Base-by-base conservation (phyloP, 2,113 vertebrate species). In the Rhipidura dahli region DNA sequence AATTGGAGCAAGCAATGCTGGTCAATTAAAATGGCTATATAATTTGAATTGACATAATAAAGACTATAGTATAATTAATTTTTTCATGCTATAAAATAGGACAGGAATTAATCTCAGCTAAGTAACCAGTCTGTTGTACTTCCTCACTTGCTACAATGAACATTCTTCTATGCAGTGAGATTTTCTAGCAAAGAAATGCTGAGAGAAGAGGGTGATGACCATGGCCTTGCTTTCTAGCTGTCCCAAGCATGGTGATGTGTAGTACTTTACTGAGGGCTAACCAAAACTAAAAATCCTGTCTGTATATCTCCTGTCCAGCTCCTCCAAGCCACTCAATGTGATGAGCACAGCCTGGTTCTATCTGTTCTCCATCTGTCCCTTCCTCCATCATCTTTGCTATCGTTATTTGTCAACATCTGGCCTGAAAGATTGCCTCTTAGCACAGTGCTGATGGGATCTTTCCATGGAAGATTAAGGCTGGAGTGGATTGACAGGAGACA, bases 391-490 rank as follows among this genome's bases (percentile, higher is more conserved):
- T 95, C 82, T 87, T 87, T 0, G 0, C 45, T 81, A 22, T 72
- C 6, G 0, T 89, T 94, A 89, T 89, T 97, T 90, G 93, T 92
- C 88, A 59, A 53, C 0, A 0, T 86, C 85, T 92, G 88, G 14
- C 70, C 69, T 42, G 72, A 71, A 77, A 90, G 90, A 86, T 81
- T 96, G 91, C 79, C 93, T 93, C 95, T 83, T 73, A 90, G 80
- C 63, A 53, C 3, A 0, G n/a, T 59, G 60, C 87, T 90, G 91
- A 78, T 81, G 87, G 83, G 78, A 84, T 87, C 80, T 89, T 95
- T 84, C 85, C 71, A 5, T 51, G 49, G 68, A 56, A 83, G 87
- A 94, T 94, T 95, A 86, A 53, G 64, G 73, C 75, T 96, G 87
- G 61, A 69, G 54, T 80, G 82, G 85, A 90, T 84, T 93, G 93